Evolutionary conservation across 1,140 invertebrate genomes (phyloP).

Genomic region (Magallana ariakensis): DNA sequence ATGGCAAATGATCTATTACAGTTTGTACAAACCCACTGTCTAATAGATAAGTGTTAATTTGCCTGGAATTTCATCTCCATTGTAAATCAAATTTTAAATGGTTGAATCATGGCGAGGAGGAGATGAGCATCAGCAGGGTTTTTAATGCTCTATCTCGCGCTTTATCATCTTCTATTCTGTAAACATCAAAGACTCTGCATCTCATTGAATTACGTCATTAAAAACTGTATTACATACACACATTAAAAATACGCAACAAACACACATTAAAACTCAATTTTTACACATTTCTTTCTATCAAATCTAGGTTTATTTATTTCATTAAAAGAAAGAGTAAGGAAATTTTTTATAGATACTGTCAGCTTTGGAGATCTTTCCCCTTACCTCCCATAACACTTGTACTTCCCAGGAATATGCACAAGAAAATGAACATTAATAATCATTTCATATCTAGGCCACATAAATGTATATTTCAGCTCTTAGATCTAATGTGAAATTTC

Average conservation of each 20-base stretch:
- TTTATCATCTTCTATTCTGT: background rate
- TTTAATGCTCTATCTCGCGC: background rate
- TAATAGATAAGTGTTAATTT: constrained; percentile 18
- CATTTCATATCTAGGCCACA: no score
- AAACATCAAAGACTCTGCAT: constrained; percentile 4
- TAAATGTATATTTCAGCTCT: no score
- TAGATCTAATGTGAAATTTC: no score
- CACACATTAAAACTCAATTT: no score
- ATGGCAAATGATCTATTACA: constrained; percentile 13
- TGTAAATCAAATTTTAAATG: background rate
- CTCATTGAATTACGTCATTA: constrained; percentile 2
- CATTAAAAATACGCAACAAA: background rate
- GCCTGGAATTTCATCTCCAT: constrained; percentile 11
- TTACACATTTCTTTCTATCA: no score
- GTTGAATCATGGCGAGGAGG: background rate
- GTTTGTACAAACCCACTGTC: background rate
- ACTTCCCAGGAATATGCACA: no score
- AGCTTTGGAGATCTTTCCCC: no score
- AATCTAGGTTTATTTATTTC: no score
- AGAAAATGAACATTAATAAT: no score
- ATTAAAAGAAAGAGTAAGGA: no score
- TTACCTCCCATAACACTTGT: no score
- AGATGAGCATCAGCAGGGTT: background rate
- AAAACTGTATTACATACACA: constrained; percentile 2
- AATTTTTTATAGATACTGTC: no score